Conservation (phyloP, 2,797 vertebrate species). For the Fistularia commersonii region DNA sequence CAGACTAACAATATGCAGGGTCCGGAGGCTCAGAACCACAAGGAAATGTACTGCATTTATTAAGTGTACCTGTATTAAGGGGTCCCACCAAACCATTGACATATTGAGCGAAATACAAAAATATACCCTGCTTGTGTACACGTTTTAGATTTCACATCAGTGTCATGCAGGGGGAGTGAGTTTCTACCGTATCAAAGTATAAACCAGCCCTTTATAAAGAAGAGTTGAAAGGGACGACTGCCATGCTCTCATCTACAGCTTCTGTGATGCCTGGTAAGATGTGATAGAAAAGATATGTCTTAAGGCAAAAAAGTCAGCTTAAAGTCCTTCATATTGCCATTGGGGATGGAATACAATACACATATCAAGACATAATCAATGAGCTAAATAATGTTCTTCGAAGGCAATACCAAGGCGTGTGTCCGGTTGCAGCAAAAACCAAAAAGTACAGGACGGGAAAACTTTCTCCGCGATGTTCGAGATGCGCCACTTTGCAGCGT, state of each 20-base stretch:
- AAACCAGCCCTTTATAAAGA: slow-evolving; percentile 44
- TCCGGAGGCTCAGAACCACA: slow-evolving; percentile 37
- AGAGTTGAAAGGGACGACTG: slow-evolving; percentile 19
- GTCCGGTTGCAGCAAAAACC: slow-evolving; percentile 19
- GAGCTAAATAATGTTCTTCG: slow-evolving; percentile 65
- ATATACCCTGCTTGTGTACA: slow-evolving; percentile 31
- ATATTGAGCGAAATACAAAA: slow-evolving; percentile 25
- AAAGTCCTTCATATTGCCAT: slow-evolving; percentile 47
- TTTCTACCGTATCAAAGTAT: slow-evolving; percentile 37
- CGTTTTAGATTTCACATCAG: slow-evolving; percentile 48
- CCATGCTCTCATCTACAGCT: slow-evolving; percentile 46
- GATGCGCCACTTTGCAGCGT: slow-evolving; percentile 25
- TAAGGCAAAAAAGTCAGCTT: slow-evolving; percentile 61
- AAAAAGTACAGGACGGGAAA: slow-evolving; percentile 11
- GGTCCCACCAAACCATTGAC: slow-evolving; percentile 44
- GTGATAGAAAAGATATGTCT: slow-evolving; percentile 58
- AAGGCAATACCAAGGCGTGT: slow-evolving; percentile 58
- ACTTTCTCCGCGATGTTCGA: slow-evolving; percentile 13
- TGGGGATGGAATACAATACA: slow-evolving; percentile 39
- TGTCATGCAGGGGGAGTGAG: slow-evolving; percentile 58
- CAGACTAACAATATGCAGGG: slow-evolving; percentile 17
- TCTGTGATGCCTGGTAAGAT: slow-evolving; percentile 26
- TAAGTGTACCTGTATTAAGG: slow-evolving; percentile 3
- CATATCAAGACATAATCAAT: slow-evolving; percentile 29
- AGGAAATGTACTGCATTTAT: slow-evolving; percentile 30